Percentiles rank a stretch among this genome's conserved stretches.
phyloP scores from a whole-genome alignment of 1,140 invertebrate genomes.

The Drosophila lacteicornis region DNA sequence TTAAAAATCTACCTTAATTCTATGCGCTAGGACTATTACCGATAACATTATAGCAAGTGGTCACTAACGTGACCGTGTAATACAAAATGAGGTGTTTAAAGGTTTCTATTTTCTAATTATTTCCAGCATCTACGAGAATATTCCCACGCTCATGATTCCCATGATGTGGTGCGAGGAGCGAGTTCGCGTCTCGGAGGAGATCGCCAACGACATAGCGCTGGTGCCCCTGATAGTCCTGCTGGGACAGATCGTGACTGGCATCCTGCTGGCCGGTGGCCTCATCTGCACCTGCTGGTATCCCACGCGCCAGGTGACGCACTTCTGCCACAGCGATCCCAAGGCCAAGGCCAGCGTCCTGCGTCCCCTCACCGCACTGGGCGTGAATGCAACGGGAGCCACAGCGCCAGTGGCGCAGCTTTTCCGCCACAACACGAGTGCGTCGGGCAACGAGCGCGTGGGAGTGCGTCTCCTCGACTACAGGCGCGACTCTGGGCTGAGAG shows the following conservation, averaged over 20 bases:
- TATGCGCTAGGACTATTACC: too few species aligned
- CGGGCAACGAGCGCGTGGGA: constrained; percentile 56
- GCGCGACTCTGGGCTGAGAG: constrained; percentile 51
- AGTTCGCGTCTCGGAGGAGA: constrained; percentile 87
- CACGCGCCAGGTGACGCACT: constrained; percentile 63
- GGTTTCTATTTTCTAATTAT: constrained; percentile 14
- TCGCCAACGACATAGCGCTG: constrained; percentile 80
- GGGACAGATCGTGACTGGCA: constrained; percentile 74
- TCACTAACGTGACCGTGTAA: too few species aligned
- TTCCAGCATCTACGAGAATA: constrained; percentile 87
- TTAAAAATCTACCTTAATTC: too few species aligned
- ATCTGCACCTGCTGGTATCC: constrained; percentile 83
- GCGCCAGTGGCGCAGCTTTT: constrained; percentile 18
- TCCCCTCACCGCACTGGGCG: constrained; percentile 56
- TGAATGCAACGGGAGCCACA: constrained; percentile 2
- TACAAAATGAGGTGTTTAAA: too few species aligned
- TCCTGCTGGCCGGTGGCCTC: constrained; percentile 70
- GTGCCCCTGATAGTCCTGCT: constrained; percentile 72
- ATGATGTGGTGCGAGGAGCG: constrained; percentile 91
- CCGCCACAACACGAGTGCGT: constrained; percentile 19
- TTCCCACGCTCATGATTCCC: constrained; percentile 90
- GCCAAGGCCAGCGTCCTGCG: constrained; percentile 59
- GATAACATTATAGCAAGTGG: too few species aligned
- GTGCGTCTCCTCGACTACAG: constrained; percentile 68
- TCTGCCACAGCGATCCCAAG: constrained; percentile 77